A percentile compares a stretch with the other conserved stretches of the same genome.
phyloP scores from a whole-genome alignment of 1,140 invertebrate species.

The Dendroctonus ponderosae region DNA sequence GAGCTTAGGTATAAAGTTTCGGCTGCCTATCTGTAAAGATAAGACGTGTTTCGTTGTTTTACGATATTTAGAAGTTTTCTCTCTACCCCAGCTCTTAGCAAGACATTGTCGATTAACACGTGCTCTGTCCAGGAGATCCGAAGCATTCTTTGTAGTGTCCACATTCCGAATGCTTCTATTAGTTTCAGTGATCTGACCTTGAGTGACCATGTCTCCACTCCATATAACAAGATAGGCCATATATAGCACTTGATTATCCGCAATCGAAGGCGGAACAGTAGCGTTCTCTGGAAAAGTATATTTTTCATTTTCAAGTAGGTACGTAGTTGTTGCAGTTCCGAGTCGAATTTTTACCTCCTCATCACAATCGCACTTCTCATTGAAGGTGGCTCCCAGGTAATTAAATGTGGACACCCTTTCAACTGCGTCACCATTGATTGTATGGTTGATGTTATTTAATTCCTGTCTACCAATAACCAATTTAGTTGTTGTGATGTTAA shows the following conservation, averaged over 20 bases:
- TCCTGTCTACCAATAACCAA: not conserved
- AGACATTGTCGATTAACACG: constrained; percentile 5
- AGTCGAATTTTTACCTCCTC: constrained; percentile 7
- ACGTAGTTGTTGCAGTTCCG: constrained; percentile 6
- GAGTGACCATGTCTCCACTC: constrained; percentile 8
- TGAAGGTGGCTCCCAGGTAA: not conserved
- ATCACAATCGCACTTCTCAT: not conserved
- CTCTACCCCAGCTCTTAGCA: constrained; percentile 2
- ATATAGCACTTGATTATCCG: constrained; percentile 13
- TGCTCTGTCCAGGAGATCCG: constrained; percentile 9
- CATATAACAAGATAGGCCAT: constrained; percentile 12
- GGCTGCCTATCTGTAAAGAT: not conserved
- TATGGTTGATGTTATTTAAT: not conserved
- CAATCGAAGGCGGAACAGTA: not conserved
- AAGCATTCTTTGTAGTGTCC: constrained; percentile 15
- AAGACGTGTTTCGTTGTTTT: not conserved
- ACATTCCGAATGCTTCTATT: constrained; percentile 14
- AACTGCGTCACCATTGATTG: not conserved
- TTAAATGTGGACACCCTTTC: constrained; percentile 5
- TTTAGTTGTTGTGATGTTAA: constrained; percentile 8
- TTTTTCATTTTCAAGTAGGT: constrained; percentile 2
- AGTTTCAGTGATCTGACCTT: constrained; percentile 3
- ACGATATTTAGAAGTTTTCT: constrained; percentile 1
- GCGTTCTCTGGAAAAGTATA: constrained; percentile 6
- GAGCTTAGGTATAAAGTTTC: not conserved